Evolutionary conservation across 2,113 vertebrate species (phyloP), one percentile per base, ranked within the genome.

Genomic region (Phoxinus phoxinus): DNA sequence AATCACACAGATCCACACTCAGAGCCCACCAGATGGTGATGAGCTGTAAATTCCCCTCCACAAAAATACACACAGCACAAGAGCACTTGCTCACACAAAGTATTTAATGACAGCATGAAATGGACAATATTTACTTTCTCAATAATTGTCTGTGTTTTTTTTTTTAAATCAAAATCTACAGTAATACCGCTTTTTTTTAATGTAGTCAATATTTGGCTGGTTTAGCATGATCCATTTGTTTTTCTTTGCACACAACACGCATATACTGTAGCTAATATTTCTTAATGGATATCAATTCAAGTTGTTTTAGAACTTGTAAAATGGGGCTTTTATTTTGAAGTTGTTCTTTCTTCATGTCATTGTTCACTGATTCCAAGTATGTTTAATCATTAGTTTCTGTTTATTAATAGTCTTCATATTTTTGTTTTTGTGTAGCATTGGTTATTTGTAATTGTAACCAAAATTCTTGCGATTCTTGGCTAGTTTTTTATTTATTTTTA

Each of bases 1-100:
- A 72, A 72, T 85, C 75, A 79, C 76, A 79, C 76, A 79, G 32
- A 21, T 85, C 76, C n/a, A 44, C n/a, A 30, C n/a, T 73, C 30
- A 63, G n/a, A 74, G 19, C 69, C 63, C 67, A 63, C 41, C 85
- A 86, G 84, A 85, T 85, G 84, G 84, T 72, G 84, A 85, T 58
- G 76, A 58, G 25, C 12, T 58, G 4, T 41, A 46, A 85, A 85
- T 44, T 59, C 75, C 32, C 46, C 23, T 44, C 17, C 23, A 30
- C 59, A 79, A 23, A 79, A 69, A 69, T 12, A 59, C 44, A 63
- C 41, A 83, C 44, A 44, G 44, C 4, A 51, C 30, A 53, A 61
- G 44, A 63, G 30, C 17, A 23, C 17, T 32, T 37, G 12, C 44
- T 25, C 61, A 58, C 30, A 27, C 30, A 15, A 30, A 5, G 4